Percentiles rank a stretch among this genome's conserved stretches.
Evolutionary conservation across 1,140 invertebrate genomes (phyloP).

Genomic region (Hylaeus anthracinus): DNA sequence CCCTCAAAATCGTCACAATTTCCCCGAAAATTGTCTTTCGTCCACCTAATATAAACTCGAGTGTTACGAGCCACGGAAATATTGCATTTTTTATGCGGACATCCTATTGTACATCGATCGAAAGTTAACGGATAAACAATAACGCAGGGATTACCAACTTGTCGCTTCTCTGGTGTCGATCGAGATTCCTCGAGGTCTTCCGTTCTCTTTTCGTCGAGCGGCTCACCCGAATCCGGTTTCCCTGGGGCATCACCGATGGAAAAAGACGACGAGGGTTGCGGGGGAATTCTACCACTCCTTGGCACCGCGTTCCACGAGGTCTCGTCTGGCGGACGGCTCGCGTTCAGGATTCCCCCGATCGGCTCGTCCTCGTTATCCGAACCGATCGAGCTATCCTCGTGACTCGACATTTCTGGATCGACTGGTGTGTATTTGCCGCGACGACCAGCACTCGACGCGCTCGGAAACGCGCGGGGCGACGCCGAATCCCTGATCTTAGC

Average conservation of each 20-base stretch:
- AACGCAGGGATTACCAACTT: slow-evolving; percentile 45
- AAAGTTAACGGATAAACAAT: background rate
- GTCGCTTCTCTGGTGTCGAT: slow-evolving; percentile 19
- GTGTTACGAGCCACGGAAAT: too few relatives aligned
- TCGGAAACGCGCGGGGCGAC: slow-evolving; percentile 48
- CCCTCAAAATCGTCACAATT: too few relatives aligned
- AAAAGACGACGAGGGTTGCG: slow-evolving; percentile 13
- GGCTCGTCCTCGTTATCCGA: slow-evolving; percentile 54
- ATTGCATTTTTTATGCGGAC: too few relatives aligned
- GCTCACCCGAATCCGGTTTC: background rate
- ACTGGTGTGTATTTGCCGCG: slow-evolving; percentile 66
- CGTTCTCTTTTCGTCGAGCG: background rate
- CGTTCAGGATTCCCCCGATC: background rate
- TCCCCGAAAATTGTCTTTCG: too few relatives aligned
- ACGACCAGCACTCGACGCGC: slow-evolving; percentile 48
- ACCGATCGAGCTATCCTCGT: slow-evolving; percentile 71
- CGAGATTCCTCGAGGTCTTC: background rate
- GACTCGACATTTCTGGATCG: slow-evolving; percentile 74
- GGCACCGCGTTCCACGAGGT: slow-evolving; percentile 7
- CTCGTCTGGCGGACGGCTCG: background rate
- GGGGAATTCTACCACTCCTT: slow-evolving; percentile 2
- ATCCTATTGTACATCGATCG: background rate
- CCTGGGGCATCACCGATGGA: background rate
- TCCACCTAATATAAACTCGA: too few relatives aligned
- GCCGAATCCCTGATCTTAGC: slow-evolving; percentile 57